Base-by-base conservation (phyloP, 2,113 vertebrate genomes). In the Pristiophorus japonicus region DNA sequence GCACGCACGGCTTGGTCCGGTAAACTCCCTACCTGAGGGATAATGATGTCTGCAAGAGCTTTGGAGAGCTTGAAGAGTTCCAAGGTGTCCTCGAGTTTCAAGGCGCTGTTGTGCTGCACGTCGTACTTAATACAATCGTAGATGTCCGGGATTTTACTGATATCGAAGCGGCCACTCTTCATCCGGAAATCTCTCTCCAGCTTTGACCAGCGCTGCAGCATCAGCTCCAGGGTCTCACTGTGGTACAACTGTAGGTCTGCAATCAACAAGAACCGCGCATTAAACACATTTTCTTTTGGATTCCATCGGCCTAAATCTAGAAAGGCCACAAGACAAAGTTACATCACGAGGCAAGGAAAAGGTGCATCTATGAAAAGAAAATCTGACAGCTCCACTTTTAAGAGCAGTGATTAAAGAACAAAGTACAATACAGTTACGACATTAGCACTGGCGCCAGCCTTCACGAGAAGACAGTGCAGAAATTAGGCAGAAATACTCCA, bases 41-140 rank as follows among this genome's bases (percentile, higher is more conserved):
- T 99, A 96, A 99, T 98, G 66, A 99, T 97, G 96, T 99, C 98
- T 0, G 99, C 99, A 96, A 99, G 95, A 0, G 98, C 98, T 96
- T 99, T 98, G 95, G 99, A 99, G 95, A 99, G 98, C 63, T 97
- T 97, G 95, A 99, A 98, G 93, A 99, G 97, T 65, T 99, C 99
- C 78, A 98, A 97, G 4, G 98, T 99, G 97, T 99, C 98, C 97
- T 99, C 97, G 96, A 99, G 98, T 45, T 98, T 98, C 96, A 99
- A 98, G 0, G 97, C 96, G 4, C 97, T 97, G 96, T 99, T 99
- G 97, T 99, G 99, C 96, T 99, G 99, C 0, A 99, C 98, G 3
- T 99, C 99, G 1, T 99, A 99, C 96, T 99, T 99, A 96, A 99
- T 98, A 78, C 99, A 99, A 97, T 99, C 99, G 0, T 99, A 99